Base-by-base conservation (phyloP, 2,888 invertebrate genomes). In the Amphimallon solstitiale region DNA sequence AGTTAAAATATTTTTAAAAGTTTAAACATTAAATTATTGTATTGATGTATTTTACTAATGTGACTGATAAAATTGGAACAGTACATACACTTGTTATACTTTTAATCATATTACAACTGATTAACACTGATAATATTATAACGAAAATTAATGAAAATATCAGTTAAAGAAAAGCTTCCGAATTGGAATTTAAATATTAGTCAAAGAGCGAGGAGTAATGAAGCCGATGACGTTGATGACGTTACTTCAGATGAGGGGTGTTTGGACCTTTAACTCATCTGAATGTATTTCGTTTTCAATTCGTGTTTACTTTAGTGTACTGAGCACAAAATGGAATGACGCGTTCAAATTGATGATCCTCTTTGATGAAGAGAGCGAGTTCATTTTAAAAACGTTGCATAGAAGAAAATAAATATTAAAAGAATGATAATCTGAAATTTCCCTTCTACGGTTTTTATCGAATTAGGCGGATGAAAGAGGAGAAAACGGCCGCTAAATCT, bases 361-460 rank as follows among this genome's bases (percentile, higher is more conserved):
- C 19, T 52, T 54, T 46, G 56, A 23, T 17, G 63, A 35, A 45
- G 51, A 29, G 43, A 46, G 37, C 35, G 54, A 64, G 46, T 56
- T 64, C 63, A 64, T 56, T 64, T 46, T 35, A 64, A 56, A 43
- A 40, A 43, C 56, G 43, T 49, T 38, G 14, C 56, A 56, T 56
- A 62, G 54, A 63, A 67, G 79, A 79, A 79, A 77, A 79, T 79
- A 80, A 80, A 80, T 79, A 79, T 77, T 77, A 78, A 79, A 79
- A 78, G 79, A 80, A 80, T 80, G 80, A 80, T 80, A 80, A 80
- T 79, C 78, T 79, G 72, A 80, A 80, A 77, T 78, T 78, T 79
- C 77, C 78, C 78, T 67, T 76, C 75, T 64, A 67, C 68, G 71
- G 72, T 74, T 68, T 67, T 68, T 65, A 66, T 73, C 75, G 76